These are phyloP conservation scores for Hirtodrosophila alboralis DNA, from an alignment of 2,888 invertebrate genomes.

Conservation along the genomic window DNA sequence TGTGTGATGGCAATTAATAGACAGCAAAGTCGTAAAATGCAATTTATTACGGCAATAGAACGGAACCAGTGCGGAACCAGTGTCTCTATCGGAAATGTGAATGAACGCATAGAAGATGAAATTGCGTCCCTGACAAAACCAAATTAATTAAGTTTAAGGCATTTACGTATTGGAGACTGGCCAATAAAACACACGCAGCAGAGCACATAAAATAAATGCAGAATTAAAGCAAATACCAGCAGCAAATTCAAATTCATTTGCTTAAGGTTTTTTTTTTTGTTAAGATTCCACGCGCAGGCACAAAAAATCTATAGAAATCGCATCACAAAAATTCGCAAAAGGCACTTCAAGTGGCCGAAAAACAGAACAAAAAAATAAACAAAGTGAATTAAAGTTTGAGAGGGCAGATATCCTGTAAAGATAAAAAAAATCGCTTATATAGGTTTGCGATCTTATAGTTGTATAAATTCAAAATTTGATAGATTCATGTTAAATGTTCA, in stretches of 20 bases:
- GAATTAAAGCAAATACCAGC: constrained; percentile 5
- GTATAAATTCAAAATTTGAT: too few relatives aligned
- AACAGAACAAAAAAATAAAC: constrained; percentile 2
- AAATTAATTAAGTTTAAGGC: constrained; percentile 47
- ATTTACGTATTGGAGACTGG: constrained; percentile 23
- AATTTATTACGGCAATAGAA: constrained; percentile 68
- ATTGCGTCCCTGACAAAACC: constrained; percentile 9
- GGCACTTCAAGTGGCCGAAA: constrained; percentile 2
- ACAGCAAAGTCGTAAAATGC: constrained; percentile 62
- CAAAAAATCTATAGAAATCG: constrained; percentile 46
- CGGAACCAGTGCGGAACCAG: constrained; percentile 21
- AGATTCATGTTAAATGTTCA: too few relatives aligned
- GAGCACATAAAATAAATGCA: constrained; percentile 35
- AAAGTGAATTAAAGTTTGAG: too few relatives aligned
- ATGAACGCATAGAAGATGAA: constrained; percentile 10
- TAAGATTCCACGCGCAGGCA: constrained; percentile 52
- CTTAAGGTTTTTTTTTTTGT: constrained; percentile 43
- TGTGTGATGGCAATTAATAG: constrained; percentile 58
- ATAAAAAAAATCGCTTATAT: too few relatives aligned
- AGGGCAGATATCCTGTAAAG: constrained; percentile 11
- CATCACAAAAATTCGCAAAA: constrained; percentile 27
- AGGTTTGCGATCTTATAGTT: too few relatives aligned
- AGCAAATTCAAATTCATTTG: constrained; percentile 35
- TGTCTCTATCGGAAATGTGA: constrained; percentile 22
- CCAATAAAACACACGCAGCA: constrained; percentile 27